Evolutionary conservation across 2,888 invertebrate genomes (phyloP), one percentile per base, ranked within the genome.

Genomic region (Strigamia transsilvanica): DNA sequence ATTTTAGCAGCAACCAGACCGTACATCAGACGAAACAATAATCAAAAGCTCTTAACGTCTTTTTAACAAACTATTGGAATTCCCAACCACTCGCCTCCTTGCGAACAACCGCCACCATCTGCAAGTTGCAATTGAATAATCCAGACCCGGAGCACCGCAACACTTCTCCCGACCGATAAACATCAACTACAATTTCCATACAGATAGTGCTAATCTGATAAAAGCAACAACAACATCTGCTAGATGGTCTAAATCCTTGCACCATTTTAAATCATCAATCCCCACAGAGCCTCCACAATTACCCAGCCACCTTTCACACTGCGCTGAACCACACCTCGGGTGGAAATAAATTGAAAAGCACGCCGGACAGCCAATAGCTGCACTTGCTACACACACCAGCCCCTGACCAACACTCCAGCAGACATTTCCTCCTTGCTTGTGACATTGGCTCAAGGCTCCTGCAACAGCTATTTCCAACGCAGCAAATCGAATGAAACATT

Each of bases 401-500:
- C 56, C 56, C 56, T 61, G 12, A 12, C 18, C 61, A 21, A 12
- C 23, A 66, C 61, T 66, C 61, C 21, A n/a, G 9, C 21, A 21
- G 61, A 66, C 61, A 21, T 66, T 66, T 66, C 61, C 23, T 66
- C 1, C 61, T 66, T 66, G 61, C 61, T 23, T 66, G 61, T 66
- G 61, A 66, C 61, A 66, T 21, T 66, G 21, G 61, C 61, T 18
- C 12, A 66, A 66, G 23, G 61, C 61, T 66, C 61, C n/a, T 7
- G 61, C 10, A 7, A 21, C 23, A 23, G 23, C 61, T 12, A 66
- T 66, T 66, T 66, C 21, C 7, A 66, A 66, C 61, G 23, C 0
- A 23, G 21, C 61, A 66, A 66, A 66, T 66, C 61, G 61, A 66
- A 66, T 66, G 61, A 18, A 66, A 66, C 61, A 66, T 66, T 66